Conservation (phyloP, 1,140 invertebrate species). For the Agrypnia vestita region DNA sequence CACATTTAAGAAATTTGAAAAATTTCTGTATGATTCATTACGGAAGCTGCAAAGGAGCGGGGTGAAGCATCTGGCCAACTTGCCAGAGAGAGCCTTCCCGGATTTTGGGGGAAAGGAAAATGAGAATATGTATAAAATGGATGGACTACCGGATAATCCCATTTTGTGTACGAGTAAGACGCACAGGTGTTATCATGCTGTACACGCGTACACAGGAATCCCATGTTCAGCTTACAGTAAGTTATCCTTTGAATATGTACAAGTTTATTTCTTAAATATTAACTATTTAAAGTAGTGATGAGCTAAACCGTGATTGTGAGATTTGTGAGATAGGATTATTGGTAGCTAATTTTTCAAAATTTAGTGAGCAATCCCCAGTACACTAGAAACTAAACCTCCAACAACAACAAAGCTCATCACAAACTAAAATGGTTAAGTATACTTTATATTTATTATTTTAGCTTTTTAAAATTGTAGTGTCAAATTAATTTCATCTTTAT, state of each 20-base stretch:
- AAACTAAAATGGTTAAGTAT: too few species aligned
- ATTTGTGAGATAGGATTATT: too few species aligned
- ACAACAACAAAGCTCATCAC: too few species aligned
- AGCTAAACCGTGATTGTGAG: too few species aligned
- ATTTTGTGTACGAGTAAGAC: conserved; percentile 87
- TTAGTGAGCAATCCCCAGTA: too few species aligned
- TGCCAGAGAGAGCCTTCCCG: conserved; percentile 72
- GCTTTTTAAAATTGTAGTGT: too few species aligned
- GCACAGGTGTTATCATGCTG: conserved; percentile 90
- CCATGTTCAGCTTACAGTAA: conserved; percentile 89
- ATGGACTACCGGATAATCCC: conserved; percentile 74
- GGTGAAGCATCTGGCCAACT: conserved; percentile 76
- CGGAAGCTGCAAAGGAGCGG: conserved; percentile 83
- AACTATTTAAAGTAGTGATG: too few species aligned
- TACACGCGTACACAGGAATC: conserved; percentile 91
- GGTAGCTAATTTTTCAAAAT: too few species aligned
- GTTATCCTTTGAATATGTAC: conserved; percentile 64
- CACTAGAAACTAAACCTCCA: too few species aligned
- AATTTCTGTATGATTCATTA: conserved; percentile 92
- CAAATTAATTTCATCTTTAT: too few species aligned
- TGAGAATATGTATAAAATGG: conserved; percentile 68
- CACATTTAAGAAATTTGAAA: conserved; percentile 91
- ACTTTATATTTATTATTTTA: too few species aligned
- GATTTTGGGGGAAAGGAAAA: conserved; percentile 64
- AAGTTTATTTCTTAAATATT: too few species aligned